These are phyloP conservation scores for Spialia ferax DNA, from an alignment of 2,888 invertebrate genomes.

Conservation along the genomic window DNA sequence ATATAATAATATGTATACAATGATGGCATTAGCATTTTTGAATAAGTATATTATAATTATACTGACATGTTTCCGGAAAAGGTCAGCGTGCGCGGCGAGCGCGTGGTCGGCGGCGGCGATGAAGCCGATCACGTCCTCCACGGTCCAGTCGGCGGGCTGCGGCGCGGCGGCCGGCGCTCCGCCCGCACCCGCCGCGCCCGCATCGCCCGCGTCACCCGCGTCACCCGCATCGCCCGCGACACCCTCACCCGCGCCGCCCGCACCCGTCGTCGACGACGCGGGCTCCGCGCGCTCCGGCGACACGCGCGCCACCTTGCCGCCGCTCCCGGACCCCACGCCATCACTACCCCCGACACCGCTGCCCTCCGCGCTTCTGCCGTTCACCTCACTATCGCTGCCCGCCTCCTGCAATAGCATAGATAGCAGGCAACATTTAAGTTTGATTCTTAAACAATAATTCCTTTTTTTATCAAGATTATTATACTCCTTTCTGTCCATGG, in stretches of 20 bases:
- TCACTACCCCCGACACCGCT: slow-evolving; percentile 34
- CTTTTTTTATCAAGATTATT: too few relatives aligned
- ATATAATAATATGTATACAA: too few relatives aligned
- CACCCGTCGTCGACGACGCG: slow-evolving; percentile 89
- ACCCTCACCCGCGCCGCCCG: slow-evolving; percentile 71
- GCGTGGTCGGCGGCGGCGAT: slow-evolving; percentile 95
- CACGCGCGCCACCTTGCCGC: slow-evolving; percentile 73
- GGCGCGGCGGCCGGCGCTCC: slow-evolving; percentile 76
- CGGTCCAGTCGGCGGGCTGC: slow-evolving; percentile 95
- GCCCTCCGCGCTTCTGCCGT: slow-evolving; percentile 36
- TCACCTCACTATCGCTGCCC: slow-evolving; percentile 48
- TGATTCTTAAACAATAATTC: too few relatives aligned
- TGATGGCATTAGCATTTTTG: too few relatives aligned
- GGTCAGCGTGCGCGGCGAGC: slow-evolving; percentile 94
- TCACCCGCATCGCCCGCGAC: slow-evolving; percentile 82
- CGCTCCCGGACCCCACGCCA: slow-evolving; percentile 46
- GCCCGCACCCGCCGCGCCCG: slow-evolving; percentile 69
- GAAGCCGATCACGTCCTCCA: slow-evolving; percentile 97
- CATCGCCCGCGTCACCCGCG: slow-evolving; percentile 74
- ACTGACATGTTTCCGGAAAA: slow-evolving; percentile 97
- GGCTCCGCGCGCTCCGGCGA: slow-evolving; percentile 88
- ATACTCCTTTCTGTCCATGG: too few relatives aligned
- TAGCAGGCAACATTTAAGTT: too few relatives aligned
- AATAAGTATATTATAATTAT: neutral
- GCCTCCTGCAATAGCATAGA: slow-evolving; percentile 55